Conservation (phyloP, 2,888 invertebrate genomes). For the Orgyia antiqua region DNA sequence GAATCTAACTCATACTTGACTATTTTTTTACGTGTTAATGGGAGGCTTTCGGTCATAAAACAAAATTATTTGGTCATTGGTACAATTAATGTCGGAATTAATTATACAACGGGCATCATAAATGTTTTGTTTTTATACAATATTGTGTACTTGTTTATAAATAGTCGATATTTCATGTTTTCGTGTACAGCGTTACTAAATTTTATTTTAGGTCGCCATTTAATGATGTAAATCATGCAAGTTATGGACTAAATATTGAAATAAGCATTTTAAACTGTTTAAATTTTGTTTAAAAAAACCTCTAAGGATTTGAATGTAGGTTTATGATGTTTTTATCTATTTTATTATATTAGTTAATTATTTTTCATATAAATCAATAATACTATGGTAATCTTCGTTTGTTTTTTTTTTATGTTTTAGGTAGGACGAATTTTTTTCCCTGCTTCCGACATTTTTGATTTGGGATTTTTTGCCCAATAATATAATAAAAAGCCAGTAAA, state of each 20-base stretch:
- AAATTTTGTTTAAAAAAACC: too few species aligned
- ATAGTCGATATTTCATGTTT: neutral
- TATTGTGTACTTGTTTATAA: neutral
- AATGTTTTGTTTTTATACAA: neutral
- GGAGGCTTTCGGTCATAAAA: neutral
- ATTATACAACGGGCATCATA: neutral
- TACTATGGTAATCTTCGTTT: too few species aligned
- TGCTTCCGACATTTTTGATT: too few species aligned
- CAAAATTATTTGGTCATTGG: neutral
- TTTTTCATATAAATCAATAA: too few species aligned
- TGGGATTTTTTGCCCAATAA: too few species aligned
- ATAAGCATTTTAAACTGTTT: slow-evolving; percentile 6
- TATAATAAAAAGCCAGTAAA: too few species aligned
- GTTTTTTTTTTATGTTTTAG: too few species aligned
- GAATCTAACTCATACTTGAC: too few species aligned
- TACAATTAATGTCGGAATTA: neutral
- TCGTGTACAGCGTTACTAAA: neutral
- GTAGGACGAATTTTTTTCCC: too few species aligned
- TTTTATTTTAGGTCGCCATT: neutral
- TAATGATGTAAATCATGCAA: neutral
- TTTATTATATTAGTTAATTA: too few species aligned
- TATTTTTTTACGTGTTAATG: neutral
- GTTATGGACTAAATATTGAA: neutral
- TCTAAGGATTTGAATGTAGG: too few species aligned
- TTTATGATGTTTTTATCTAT: too few species aligned